A percentile compares a stretch with the other conserved stretches of the same genome.
These are phyloP conservation scores for Hymenochirus boettgeri DNA, from an alignment of 2,113 vertebrate species.

Conservation along the genomic window DNA sequence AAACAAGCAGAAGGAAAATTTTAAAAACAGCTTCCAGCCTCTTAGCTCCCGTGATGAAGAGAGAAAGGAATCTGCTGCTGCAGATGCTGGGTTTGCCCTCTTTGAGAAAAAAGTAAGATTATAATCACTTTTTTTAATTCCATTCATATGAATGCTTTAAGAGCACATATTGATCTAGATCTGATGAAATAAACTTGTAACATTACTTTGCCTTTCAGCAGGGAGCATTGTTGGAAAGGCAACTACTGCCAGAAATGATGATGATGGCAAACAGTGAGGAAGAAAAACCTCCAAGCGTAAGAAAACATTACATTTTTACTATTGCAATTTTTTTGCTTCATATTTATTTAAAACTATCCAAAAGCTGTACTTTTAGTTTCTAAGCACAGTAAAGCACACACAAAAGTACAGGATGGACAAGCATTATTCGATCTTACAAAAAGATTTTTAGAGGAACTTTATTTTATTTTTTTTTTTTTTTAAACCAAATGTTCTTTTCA, in stretches of 20 bases:
- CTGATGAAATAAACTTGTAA: too few relatives aligned
- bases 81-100: conserved; percentile 89
- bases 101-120: conserved; percentile 95
- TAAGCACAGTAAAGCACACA: too few relatives aligned
- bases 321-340: neutral
- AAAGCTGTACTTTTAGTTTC: too few relatives aligned
- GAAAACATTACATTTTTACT: neutral
- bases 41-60: conserved; percentile 79
- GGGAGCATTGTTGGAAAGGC: conserved; percentile 75
- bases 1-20: conserved; percentile 97
- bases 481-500: too few relatives aligned
- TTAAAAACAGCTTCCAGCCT: conserved; percentile 91
- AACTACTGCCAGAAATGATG: conserved; percentile 77
- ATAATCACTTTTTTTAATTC: neutral
- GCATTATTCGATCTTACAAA: too few relatives aligned
- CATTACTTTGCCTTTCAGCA: conserved; percentile 50
- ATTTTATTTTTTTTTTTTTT: too few relatives aligned
- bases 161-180: too few relatives aligned
- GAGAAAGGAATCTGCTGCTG: conserved; percentile 87
- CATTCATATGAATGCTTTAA: too few relatives aligned
- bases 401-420: too few relatives aligned
- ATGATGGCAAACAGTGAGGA: conserved; percentile 73
- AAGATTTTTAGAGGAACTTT: too few relatives aligned
- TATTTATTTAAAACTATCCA: too few relatives aligned
- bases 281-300: conserved; percentile 70